Evolutionary conservation across 2,113 vertebrate genomes (phyloP).

Genomic region (Brachionichthys hirsutus): DNA sequence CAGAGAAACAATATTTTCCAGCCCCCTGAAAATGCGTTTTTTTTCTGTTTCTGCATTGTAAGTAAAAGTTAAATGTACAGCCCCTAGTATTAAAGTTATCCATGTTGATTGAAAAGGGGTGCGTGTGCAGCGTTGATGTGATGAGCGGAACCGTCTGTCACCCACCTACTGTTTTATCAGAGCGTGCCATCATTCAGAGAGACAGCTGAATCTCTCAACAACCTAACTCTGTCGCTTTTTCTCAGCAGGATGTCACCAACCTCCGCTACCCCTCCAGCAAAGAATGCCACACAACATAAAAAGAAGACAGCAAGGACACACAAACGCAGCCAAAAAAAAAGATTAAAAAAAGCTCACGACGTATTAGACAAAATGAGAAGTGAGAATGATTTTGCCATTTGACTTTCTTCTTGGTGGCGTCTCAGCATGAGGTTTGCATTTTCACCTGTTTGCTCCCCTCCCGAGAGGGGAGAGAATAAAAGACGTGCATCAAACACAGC

Average conservation of each 20-base stretch:
- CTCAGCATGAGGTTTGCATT: constrained; percentile 8
- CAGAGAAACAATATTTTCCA: no score
- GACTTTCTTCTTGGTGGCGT: constrained; percentile 31
- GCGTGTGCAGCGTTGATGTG: constrained; percentile 2
- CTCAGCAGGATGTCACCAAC: constrained; percentile 19
- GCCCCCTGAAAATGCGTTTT: no score
- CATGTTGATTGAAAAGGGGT: not conserved
- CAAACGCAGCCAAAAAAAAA: constrained; percentile 16
- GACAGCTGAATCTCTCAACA: constrained; percentile 29
- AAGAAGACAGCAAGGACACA: constrained; percentile 5
- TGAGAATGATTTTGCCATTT: constrained; percentile 20
- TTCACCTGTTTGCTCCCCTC: constrained; percentile 13
- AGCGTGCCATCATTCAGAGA: constrained; percentile 35
- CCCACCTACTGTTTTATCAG: constrained; percentile 24
- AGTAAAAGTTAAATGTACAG: no score
- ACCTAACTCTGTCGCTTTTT: constrained; percentile 2
- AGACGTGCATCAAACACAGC: constrained; percentile 30
- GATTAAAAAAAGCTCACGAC: constrained; percentile 20
- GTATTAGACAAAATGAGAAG: constrained; percentile 29
- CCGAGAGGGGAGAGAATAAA: constrained; percentile 2
- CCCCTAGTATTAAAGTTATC: no score
- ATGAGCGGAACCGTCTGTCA: constrained; percentile 49
- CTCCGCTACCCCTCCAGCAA: constrained; percentile 32
- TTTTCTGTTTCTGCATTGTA: no score
- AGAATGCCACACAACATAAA: not conserved